These are phyloP conservation scores for Aspidiotus rigidus DNA, from an alignment of 2,888 invertebrate genomes.

Conservation along the genomic window DNA sequence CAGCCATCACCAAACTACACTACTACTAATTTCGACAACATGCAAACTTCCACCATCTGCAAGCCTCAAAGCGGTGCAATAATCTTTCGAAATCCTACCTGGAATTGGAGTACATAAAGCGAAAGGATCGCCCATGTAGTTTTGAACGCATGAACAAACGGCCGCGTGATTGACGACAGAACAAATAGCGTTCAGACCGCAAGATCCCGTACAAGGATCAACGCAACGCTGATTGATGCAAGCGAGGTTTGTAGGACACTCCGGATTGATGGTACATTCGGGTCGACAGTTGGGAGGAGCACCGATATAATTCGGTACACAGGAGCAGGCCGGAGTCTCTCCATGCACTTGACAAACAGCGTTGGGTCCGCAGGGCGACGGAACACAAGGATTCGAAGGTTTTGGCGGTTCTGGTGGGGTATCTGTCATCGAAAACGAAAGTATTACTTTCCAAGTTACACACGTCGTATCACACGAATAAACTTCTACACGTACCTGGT, in stretches of 20 bases:
- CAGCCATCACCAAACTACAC: too few species aligned
- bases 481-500: conserved; percentile 44
- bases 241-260: conserved; percentile 60
- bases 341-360: conserved; percentile 42
- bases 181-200: conserved; percentile 66
- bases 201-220: conserved; percentile 70
- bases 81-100: conserved; percentile 44
- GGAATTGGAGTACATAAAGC: conserved; percentile 53
- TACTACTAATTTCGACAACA: too few species aligned
- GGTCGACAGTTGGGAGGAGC: conserved; percentile 55
- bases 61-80: too few species aligned
- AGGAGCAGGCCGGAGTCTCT: conserved; percentile 41
- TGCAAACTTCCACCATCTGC: too few species aligned
- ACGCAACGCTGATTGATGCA: conserved; percentile 64
- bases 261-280: conserved; percentile 65
- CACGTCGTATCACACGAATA: conserved; percentile 26
- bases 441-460: too few species aligned
- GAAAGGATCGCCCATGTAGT: conserved; percentile 63
- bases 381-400: conserved; percentile 53
- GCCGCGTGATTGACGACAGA: conserved; percentile 62
- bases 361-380: conserved; percentile 46
- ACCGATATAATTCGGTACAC: conserved; percentile 41
- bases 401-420: conserved; percentile 40
- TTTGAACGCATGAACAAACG: conserved; percentile 56
- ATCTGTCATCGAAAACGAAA: conserved; percentile 9